These are phyloP conservation scores for Nebria ingens DNA, from an alignment of 1,140 invertebrate genomes.

Conservation along the genomic window DNA sequence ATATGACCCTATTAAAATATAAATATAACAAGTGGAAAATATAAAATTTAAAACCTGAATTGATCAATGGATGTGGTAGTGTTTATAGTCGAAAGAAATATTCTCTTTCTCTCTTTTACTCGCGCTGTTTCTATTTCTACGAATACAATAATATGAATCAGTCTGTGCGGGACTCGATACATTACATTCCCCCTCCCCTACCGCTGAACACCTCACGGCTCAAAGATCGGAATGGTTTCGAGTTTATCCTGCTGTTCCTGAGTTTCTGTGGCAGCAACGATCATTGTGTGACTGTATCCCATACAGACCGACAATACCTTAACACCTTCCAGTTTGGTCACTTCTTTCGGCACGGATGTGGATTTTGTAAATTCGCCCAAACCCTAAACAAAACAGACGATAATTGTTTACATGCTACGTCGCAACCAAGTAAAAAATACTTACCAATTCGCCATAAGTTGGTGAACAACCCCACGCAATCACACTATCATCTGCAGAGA, in stretches of 20 bases:
- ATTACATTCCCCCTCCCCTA: too few species aligned
- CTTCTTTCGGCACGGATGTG: conserved; percentile 79
- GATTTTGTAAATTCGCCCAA: conserved; percentile 83
- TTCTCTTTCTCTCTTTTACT: too few species aligned
- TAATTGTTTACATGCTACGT: background rate
- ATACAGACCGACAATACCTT: conserved; percentile 71
- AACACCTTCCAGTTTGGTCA: conserved; percentile 58
- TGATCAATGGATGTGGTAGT: too few species aligned
- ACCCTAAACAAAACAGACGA: conserved; percentile 43
- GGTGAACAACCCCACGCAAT: conserved; percentile 87
- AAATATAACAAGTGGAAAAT: too few species aligned
- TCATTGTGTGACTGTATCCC: conserved; percentile 72
- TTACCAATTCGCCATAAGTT: conserved; percentile 82
- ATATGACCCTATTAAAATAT: too few species aligned
- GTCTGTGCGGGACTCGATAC: too few species aligned
- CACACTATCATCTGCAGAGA: conserved; percentile 80
- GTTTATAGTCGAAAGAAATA: too few species aligned
- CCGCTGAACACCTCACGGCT: conserved; percentile 18
- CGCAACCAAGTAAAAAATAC: background rate
- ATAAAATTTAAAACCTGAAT: too few species aligned
- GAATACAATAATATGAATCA: background rate
- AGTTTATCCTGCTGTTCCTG: conserved; percentile 55
- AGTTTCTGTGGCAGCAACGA: conserved; percentile 54
- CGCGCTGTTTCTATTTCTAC: too few species aligned
- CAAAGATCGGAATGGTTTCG: conserved; percentile 41